These are phyloP conservation scores for Bradypodion ventrale DNA, from an alignment of 2,797 vertebrate genomes.

Conservation along the genomic window DNA sequence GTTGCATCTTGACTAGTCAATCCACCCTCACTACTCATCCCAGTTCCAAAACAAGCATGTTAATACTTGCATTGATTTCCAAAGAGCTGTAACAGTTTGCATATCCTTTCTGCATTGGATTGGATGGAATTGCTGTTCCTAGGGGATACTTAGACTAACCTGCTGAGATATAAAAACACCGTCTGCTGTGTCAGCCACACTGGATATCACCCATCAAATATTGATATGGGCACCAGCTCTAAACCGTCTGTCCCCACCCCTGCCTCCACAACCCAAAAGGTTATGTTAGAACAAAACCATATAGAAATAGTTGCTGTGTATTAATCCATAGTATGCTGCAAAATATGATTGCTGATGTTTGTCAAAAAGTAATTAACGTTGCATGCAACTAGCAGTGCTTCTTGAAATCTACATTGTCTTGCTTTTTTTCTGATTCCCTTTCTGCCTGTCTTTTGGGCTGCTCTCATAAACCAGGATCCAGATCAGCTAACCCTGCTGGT, in stretches of 20 bases:
- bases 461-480: slow-evolving; percentile 97
- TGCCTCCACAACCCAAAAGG: neutral
- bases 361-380: slow-evolving; percentile 64
- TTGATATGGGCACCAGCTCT: neutral
- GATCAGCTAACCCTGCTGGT: slow-evolving; percentile 99
- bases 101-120: neutral
- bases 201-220: neutral
- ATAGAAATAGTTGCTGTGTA: neutral
- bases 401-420: slow-evolving; percentile 82
- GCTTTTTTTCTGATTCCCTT: slow-evolving; percentile 82
- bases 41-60: neutral
- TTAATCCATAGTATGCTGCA: slow-evolving; percentile 47
- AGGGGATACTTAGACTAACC: neutral
- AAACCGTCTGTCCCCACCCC: neutral
- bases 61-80: neutral
- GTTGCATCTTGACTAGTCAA: neutral
- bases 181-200: neutral
- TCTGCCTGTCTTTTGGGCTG: slow-evolving; percentile 88
- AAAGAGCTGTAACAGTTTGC: neutral
- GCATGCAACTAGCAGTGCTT: slow-evolving; percentile 76
- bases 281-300: neutral
- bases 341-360: slow-evolving; percentile 40
- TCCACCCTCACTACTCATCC: neutral
- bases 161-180: neutral
- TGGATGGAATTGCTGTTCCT: neutral